A percentile compares a stretch with the other conserved stretches of the same genome.
Evolutionary conservation across 1,140 invertebrate genomes (phyloP).

Genomic region (Melanaphis sacchari): DNA sequence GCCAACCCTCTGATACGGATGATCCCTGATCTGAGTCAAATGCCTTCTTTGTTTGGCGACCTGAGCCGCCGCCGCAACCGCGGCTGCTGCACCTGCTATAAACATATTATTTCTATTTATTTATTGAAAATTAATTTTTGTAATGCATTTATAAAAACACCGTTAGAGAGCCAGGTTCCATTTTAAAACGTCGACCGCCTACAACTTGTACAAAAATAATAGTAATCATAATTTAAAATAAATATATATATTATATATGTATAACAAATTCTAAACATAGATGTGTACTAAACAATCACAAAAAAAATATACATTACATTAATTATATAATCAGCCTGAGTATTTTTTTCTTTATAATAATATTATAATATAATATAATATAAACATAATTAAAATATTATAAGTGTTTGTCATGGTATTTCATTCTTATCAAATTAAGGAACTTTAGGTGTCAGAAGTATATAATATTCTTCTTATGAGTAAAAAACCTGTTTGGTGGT

Average conservation of each 20-base stretch:
- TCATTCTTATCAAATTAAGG: slow-evolving; percentile 57
- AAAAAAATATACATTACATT: slow-evolving; percentile 53
- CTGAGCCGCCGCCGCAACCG: slow-evolving; percentile 73
- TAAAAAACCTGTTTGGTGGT: slow-evolving; percentile 51
- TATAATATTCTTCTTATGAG: slow-evolving; percentile 49
- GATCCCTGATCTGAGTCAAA: slow-evolving; percentile 84
- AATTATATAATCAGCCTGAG: slow-evolving; percentile 55
- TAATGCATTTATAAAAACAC: slow-evolving; percentile 28
- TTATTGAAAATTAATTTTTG: slow-evolving; percentile 41
- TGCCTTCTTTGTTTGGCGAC: slow-evolving; percentile 78
- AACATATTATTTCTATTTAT: slow-evolving; percentile 55
- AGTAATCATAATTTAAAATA: slow-evolving; percentile 32
- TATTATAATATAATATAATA: slow-evolving; percentile 48
- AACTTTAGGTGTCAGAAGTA: slow-evolving; percentile 55
- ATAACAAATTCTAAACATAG: slow-evolving; percentile 57
- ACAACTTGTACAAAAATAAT: slow-evolving; percentile 55
- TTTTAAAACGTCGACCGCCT: slow-evolving; percentile 42
- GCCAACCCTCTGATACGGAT: slow-evolving; percentile 91
- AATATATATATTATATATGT: slow-evolving; percentile 25
- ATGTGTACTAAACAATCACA: slow-evolving; percentile 56
- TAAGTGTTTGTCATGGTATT: slow-evolving; percentile 57
- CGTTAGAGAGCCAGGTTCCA: slow-evolving; percentile 50
- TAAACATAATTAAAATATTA: slow-evolving; percentile 51
- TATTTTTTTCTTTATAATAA: slow-evolving; percentile 41
- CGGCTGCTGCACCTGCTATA: slow-evolving; percentile 60